These are phyloP conservation scores for Pedionomus torquatus DNA, from an alignment of 2,113 vertebrate species.

Conservation along the genomic window DNA sequence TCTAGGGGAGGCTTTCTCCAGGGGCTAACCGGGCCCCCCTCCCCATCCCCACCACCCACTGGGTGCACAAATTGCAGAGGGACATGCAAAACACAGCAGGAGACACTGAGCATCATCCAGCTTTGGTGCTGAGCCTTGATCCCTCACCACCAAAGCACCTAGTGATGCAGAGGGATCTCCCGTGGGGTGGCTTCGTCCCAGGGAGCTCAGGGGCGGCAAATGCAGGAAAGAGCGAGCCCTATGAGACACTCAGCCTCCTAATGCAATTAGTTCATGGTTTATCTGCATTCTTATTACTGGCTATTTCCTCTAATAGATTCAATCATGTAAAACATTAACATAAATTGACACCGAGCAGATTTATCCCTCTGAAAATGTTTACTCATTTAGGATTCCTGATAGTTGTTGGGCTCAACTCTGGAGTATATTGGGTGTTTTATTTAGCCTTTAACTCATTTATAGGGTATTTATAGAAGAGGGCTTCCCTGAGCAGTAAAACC, in stretches of 20 bases:
- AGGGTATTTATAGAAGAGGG: slow-evolving; percentile 47
- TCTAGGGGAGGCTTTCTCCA: background rate
- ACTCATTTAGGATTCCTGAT: slow-evolving; percentile 3
- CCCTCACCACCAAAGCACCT: background rate
- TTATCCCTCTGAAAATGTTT: slow-evolving; percentile 31
- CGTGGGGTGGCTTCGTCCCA: background rate
- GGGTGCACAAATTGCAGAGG: background rate
- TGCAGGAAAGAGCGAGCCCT: background rate
- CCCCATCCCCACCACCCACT: background rate
- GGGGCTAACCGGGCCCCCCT: background rate
- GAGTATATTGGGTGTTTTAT: slow-evolving; percentile 35
- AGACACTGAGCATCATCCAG: background rate
- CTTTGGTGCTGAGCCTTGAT: background rate
- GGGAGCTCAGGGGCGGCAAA: background rate
- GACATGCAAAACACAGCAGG: background rate
- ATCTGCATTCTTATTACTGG: slow-evolving; percentile 27
- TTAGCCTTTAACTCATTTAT: slow-evolving; percentile 51
- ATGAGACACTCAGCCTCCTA: background rate
- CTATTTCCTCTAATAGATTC: slow-evolving; percentile 42
- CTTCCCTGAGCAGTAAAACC: slow-evolving; percentile 42
- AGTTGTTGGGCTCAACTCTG: background rate
- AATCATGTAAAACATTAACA: slow-evolving; percentile 43
- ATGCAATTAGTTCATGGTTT: background rate
- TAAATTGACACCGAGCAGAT: slow-evolving; percentile 42
- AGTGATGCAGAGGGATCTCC: background rate